Conservation (phyloP, 2,888 invertebrate genomes). For the Microplitis manilae region DNA sequence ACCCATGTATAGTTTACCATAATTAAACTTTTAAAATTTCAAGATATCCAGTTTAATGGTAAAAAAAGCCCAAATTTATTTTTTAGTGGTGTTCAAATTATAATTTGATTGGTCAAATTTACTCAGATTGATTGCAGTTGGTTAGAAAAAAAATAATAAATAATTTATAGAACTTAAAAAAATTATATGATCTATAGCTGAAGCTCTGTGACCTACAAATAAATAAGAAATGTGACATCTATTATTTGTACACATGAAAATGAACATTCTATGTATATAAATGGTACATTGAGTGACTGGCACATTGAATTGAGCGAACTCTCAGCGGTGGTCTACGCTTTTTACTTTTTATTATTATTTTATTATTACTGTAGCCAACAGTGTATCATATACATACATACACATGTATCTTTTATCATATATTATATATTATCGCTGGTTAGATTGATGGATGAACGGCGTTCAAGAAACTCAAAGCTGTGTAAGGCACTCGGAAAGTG, state of each 20-base stretch:
- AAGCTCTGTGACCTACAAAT: constrained; percentile 12
- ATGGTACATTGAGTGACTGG: constrained; percentile 52
- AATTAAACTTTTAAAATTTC: no score
- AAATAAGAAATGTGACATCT: constrained; percentile 2
- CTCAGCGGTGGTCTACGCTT: constrained; percentile 46
- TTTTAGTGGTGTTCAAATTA: no score
- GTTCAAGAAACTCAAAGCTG: not conserved
- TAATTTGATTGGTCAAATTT: no score
- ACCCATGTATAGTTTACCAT: no score
- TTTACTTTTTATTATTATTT: not conserved
- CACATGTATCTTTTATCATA: not conserved
- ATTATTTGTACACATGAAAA: not conserved
- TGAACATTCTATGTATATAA: not conserved
- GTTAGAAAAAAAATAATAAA: no score
- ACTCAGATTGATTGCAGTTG: no score
- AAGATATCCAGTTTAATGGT: no score
- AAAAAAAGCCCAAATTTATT: no score
- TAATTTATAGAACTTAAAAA: no score
- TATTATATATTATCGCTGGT: not conserved
- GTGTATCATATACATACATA: not conserved
- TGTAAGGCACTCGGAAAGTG: constrained; percentile 11
- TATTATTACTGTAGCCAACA: not conserved
- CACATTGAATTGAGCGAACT: constrained; percentile 43
- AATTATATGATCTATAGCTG: not conserved
- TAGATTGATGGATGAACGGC: constrained; percentile 38